Percentiles rank a stretch among this genome's conserved stretches.
phyloP scores from a whole-genome alignment of 92 coral and sea anemone genomes.

The Blastomussa wellsi region DNA sequence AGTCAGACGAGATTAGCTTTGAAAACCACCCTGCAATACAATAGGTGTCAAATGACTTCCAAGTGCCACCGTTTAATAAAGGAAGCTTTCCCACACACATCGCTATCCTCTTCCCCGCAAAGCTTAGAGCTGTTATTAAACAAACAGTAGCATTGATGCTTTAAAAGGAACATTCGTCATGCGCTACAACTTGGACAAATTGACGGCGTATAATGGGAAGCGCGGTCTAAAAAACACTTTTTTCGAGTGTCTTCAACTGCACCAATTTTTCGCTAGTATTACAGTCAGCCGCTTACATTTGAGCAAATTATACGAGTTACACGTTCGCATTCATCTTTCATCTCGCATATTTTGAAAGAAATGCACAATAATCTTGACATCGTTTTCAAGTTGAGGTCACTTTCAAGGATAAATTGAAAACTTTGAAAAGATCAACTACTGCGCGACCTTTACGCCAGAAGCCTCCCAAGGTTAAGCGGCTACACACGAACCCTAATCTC shows the following conservation, averaged over 20 bases:
- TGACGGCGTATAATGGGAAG: background rate
- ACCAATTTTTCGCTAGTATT: background rate
- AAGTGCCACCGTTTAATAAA: background rate
- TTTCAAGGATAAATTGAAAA: background rate
- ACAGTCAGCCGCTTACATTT: background rate
- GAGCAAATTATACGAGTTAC: background rate
- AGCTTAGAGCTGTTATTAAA: background rate
- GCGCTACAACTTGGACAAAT: background rate
- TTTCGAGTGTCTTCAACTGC: background rate
- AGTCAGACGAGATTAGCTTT: background rate
- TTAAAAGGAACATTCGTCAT: background rate
- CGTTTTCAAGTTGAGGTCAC: background rate
- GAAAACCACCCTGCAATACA: constrained; percentile 5
- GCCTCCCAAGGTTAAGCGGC: background rate
- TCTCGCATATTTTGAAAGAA: background rate
- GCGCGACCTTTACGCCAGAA: background rate
- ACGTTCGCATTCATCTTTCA: background rate
- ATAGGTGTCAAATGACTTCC: constrained; percentile 23
- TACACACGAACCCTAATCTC: background rate
- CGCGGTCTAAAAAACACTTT: background rate
- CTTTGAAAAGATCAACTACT: background rate
- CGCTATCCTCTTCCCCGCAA: background rate
- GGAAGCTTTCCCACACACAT: constrained; percentile 16
- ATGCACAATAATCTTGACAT: background rate
- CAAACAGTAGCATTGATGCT: background rate